Percentiles rank a stretch among this genome's conserved stretches.
phyloP scores from a whole-genome alignment of 2,797 vertebrate species.

The Agapornis canus region DNA sequence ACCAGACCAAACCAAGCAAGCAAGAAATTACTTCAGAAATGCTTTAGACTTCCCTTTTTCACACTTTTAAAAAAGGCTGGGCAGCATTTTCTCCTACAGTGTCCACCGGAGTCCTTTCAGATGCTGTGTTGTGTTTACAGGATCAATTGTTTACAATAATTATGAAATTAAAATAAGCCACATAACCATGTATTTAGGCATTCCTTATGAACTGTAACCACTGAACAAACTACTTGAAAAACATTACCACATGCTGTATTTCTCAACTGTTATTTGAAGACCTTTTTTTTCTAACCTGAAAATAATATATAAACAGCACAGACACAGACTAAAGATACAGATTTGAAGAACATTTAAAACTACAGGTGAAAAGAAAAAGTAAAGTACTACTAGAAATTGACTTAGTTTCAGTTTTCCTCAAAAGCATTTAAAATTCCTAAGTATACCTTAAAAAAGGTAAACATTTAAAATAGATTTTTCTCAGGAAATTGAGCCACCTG shows the following conservation, averaged over 20 bases:
- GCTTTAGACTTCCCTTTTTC: background rate
- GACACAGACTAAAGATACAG: background rate
- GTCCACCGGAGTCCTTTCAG: background rate
- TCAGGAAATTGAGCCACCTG: conserved; percentile 73
- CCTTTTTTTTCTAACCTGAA: background rate
- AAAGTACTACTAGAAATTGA: background rate
- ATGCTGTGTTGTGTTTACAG: background rate
- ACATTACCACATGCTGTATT: background rate
- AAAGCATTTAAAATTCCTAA: conserved; percentile 29
- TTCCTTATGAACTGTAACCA: conserved; percentile 6
- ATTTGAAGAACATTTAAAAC: background rate
- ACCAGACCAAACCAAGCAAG: background rate
- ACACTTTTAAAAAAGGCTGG: background rate
- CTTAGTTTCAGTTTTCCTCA: conserved; percentile 6
- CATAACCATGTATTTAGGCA: background rate
- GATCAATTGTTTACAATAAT: background rate
- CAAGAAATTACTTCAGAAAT: background rate
- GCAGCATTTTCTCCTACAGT: background rate
- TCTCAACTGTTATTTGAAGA: background rate
- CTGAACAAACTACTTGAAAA: background rate
- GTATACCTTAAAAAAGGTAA: conserved; percentile 69
- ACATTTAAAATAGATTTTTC: conserved; percentile 59
- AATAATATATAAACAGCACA: background rate
- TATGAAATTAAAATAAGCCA: conserved; percentile 21
- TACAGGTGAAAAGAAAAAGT: background rate